Percentiles rank a stretch among this genome's conserved stretches.
These are phyloP conservation scores for Orbicella faveolata DNA, from an alignment of 64 coral and sea anemone genomes.

Conservation along the genomic window DNA sequence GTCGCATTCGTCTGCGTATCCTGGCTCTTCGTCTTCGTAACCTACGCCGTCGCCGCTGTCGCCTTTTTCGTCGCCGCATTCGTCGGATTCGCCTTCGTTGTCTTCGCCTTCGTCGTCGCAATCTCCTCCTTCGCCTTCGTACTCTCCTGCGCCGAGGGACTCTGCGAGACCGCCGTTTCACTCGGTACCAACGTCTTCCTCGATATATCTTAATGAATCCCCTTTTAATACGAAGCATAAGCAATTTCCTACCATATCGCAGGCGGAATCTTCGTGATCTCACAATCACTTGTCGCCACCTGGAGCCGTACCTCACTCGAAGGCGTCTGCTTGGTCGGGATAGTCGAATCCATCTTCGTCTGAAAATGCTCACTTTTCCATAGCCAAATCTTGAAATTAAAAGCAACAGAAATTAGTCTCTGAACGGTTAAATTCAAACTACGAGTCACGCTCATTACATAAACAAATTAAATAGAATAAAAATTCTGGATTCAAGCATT, in stretches of 20 bases:
- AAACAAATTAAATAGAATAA: neutral
- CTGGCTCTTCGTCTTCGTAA: neutral
- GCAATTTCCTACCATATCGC: neutral
- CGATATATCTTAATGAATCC: neutral
- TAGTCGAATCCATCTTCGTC: neutral
- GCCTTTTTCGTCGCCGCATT: slow-evolving; percentile 9
- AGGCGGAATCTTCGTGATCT: neutral
- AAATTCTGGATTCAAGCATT: neutral
- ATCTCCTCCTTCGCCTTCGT: neutral
- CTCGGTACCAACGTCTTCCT: neutral
- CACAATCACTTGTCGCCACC: neutral
- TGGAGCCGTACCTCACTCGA: neutral
- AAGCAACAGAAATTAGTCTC: neutral
- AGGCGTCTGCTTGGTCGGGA: neutral
- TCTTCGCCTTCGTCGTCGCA: slow-evolving; percentile 1
- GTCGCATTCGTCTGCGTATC: neutral
- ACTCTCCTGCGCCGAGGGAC: neutral
- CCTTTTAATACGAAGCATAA: neutral
- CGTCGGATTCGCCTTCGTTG: neutral
- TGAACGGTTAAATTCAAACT: neutral
- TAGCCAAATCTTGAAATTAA: neutral
- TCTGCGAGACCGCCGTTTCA: neutral
- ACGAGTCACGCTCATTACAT: neutral
- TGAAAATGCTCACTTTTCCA: neutral
- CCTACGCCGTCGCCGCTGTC: slow-evolving; percentile 11